Conservation (phyloP, 2,888 invertebrate genomes). For the Frankliniella fusca region DNA sequence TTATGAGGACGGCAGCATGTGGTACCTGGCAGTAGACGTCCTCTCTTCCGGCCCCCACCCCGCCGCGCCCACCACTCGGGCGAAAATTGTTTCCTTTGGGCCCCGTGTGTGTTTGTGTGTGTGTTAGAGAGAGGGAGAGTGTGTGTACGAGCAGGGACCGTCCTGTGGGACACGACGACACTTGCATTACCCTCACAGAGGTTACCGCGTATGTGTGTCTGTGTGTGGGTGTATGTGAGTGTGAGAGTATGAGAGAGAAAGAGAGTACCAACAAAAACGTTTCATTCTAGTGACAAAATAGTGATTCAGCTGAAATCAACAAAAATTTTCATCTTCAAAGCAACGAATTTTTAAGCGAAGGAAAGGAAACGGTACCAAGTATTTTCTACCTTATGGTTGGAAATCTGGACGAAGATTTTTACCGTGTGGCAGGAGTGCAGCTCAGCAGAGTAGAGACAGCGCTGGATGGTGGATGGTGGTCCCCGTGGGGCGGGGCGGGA, state of each 20-base stretch:
- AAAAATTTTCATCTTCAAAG: no score
- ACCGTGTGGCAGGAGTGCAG: no score
- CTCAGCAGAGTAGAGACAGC: no score
- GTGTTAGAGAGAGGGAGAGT: background rate
- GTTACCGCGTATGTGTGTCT: background rate
- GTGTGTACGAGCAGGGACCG: background rate
- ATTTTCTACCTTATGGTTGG: no score
- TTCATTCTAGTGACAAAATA: no score
- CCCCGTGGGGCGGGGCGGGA: no score
- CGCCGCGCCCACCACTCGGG: background rate
- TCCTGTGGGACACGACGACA: background rate
- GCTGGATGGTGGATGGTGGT: no score
- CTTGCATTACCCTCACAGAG: background rate
- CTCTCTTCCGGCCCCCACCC: background rate
- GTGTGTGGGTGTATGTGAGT: background rate
- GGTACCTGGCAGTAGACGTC: background rate
- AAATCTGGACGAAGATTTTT: no score
- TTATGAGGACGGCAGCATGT: constrained; percentile 11
- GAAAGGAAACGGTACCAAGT: no score
- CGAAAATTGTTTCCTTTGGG: constrained; percentile 13
- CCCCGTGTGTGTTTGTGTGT: background rate
- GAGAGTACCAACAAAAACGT: no score
- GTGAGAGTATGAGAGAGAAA: background rate
- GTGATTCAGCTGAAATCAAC: no score
- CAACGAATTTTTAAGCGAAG: no score